Evolutionary conservation across 37 sponge, comb jelly and placozoan genomes (phyloP), one percentile per base, ranked within the genome.

Genomic region (Aplysina aerophoba): DNA sequence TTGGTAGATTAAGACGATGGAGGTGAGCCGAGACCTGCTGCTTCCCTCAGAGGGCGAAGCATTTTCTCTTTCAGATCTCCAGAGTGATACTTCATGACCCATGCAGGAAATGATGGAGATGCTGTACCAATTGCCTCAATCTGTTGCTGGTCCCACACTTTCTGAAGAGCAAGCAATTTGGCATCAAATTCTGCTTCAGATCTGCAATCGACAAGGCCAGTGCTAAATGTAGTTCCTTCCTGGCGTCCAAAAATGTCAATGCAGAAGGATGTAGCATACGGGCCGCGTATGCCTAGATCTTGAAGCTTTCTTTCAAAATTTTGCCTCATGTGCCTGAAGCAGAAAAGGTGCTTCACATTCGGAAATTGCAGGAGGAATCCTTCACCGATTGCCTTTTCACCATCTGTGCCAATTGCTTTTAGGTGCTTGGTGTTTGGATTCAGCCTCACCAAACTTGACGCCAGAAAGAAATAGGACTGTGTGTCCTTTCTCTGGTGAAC

Each of bases 1-100:
- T 84, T 84, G 33, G 84, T 84, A 19, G 84, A 53, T 33, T 71
- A 86, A 35, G 81, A 74, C n/a, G 40, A 22, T 82, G 88, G 83
- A 60, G 81, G 82, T 5, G 62, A 59, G 28, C 88, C 88, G 15
- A 88, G 66, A 34, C 78, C 88, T 27, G 83, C 79, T 58, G 53
- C 77, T n/a, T 30, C 56, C 44, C 86, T 57, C 16, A 86, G 22
- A 62, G 67, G 73, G 3, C 55, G 40, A 16, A 86, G 33, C 80
- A 86, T 86, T 41, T 55, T 78, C 28, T 56, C 15, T 25, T 86
- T 86, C 35, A 86, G 25, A 4, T 14, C 39, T 21, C 27, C 59
- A 27, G 67, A 57, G 5, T 86, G 57, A 39, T 86, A 41, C 56
- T 77, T 38, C 5, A 60, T 14, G 28, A 86, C 68, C 86, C 86